Conservation (phyloP, 1,140 invertebrate genomes). For the Cardiocondyla obscurior region DNA sequence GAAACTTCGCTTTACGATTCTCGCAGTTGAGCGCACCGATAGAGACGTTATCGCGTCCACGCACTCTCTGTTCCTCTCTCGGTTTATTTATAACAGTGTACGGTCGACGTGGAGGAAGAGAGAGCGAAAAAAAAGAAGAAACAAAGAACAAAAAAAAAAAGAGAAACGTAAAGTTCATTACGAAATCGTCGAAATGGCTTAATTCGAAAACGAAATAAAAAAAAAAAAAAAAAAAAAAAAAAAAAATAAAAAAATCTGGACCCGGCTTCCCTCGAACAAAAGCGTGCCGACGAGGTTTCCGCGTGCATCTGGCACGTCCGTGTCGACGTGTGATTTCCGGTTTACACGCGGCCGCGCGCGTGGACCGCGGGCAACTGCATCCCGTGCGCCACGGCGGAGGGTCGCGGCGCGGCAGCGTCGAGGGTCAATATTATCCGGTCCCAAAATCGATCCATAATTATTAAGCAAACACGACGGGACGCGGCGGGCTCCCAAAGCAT, state of each 20-base stretch:
- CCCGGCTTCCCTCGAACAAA: not conserved
- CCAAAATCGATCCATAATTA: slow-evolving; percentile 71
- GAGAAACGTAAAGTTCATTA: not conserved
- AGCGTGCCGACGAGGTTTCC: slow-evolving; percentile 42
- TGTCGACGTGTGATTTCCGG: slow-evolving; percentile 30
- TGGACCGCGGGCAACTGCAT: not conserved
- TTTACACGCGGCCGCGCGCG: slow-evolving; percentile 17
- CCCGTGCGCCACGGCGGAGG: slow-evolving; percentile 55
- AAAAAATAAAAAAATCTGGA: not conserved
- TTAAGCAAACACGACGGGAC: slow-evolving; percentile 69
- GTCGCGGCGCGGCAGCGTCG: slow-evolving; percentile 50
- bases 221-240: not conserved
- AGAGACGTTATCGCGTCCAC: slow-evolving; percentile 44
- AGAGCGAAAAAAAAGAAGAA: no score
- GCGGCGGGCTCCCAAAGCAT: slow-evolving; percentile 62
- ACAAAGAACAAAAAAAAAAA: no score
- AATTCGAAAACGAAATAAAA: not conserved
- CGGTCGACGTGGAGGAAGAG: no score
- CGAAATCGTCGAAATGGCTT: not conserved
- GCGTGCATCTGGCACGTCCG: not conserved
- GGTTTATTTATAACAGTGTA: slow-evolving; percentile 18
- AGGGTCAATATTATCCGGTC: slow-evolving; percentile 68
- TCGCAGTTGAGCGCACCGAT: slow-evolving; percentile 29
- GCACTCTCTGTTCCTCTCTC: not conserved
- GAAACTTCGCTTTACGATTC: slow-evolving; percentile 34